Percentiles rank a stretch among this genome's conserved stretches.
phyloP scores from a whole-genome alignment of 2,797 vertebrate genomes.

The Arctocebus calabarensis region DNA sequence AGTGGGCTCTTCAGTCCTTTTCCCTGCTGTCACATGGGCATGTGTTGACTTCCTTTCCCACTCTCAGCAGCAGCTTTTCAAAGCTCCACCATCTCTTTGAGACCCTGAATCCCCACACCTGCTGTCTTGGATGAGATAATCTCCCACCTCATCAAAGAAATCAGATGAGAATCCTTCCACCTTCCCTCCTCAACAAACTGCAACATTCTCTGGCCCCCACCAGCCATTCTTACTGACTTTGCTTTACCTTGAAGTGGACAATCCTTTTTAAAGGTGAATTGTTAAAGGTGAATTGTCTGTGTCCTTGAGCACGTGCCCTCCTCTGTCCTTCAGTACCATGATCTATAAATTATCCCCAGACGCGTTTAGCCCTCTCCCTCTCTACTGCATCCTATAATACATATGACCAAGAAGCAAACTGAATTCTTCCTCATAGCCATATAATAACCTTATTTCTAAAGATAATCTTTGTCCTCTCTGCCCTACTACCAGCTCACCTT shows the following conservation, averaged over 20 bases:
- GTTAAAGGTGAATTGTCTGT: background rate
- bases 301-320: background rate
- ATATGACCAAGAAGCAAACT: background rate
- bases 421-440: background rate
- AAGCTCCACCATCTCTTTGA: background rate
- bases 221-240: too few species aligned
- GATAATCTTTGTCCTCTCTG: background rate
- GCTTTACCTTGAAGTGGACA: background rate
- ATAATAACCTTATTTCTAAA: background rate
- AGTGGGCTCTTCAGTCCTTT: constrained; percentile 32
- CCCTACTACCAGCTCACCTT: background rate
- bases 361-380: background rate
- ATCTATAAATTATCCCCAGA: background rate
- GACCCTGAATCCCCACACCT: background rate
- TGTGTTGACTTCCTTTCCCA: background rate
- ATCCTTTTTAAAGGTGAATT: background rate
- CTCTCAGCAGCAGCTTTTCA: background rate
- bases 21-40: background rate
- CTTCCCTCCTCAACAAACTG: background rate
- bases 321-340: background rate
- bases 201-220: background rate
- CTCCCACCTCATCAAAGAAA: background rate
- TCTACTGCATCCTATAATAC: background rate
- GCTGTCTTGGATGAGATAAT: background rate
- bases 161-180: background rate